Conservation (phyloP, 2,797 vertebrate species). For the Vultur gryphus region DNA sequence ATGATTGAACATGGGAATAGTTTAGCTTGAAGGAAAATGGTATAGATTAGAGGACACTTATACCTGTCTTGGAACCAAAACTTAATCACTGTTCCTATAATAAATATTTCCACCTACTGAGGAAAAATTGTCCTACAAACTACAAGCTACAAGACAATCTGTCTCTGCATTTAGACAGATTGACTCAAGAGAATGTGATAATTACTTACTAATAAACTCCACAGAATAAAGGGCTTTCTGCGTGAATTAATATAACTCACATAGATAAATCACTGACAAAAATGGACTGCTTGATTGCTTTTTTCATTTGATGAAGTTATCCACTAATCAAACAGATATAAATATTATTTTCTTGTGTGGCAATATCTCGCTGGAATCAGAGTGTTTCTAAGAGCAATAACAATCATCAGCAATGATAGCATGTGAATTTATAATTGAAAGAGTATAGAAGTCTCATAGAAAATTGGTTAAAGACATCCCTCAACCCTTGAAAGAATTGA, state of each 20-base stretch:
- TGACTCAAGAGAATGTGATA: neutral
- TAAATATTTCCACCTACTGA: conserved; percentile 7
- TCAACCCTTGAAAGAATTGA: neutral
- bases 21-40: neutral
- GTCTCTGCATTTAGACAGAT: neutral
- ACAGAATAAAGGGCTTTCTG: neutral
- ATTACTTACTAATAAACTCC: neutral
- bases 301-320: neutral
- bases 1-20: neutral
- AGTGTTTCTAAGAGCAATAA: neutral
- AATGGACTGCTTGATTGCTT: neutral
- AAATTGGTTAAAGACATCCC: neutral
- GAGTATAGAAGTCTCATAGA: neutral
- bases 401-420: neutral
- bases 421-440: neutral
- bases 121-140: neutral
- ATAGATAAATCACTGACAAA: neutral
- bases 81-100: neutral
- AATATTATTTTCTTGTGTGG: neutral
- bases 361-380: neutral
- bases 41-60: neutral
- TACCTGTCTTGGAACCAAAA: neutral
- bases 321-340: neutral
- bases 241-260: neutral
- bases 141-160: neutral